Base-by-base conservation (phyloP, 2,888 invertebrate species). In the Oscheius sp. region DNA sequence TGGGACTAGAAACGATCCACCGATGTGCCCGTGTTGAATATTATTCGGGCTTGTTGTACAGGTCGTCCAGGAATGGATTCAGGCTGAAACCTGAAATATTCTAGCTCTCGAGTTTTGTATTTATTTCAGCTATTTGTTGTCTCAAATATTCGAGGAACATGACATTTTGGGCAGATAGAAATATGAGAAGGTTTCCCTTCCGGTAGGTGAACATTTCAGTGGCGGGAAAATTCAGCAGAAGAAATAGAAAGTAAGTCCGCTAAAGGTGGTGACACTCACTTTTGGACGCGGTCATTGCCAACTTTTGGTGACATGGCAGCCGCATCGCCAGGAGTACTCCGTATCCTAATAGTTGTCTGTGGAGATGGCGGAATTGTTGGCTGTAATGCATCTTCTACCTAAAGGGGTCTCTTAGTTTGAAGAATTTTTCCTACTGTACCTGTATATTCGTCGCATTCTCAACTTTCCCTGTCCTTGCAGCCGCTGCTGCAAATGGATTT, bases 401-500 rank as follows among this genome's bases (percentile, higher is more conserved):
- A 18, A 52, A 66, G n/a, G n/a, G n/a, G n/a, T n/a, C n/a, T n/a
- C n/a, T n/a, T n/a, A n/a, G n/a, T n/a, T n/a, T n/a, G n/a, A n/a
- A n/a, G n/a, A 35, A 35, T 55, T 61, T 41, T 13, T 21, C 16
- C 12, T 21, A 23, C 61, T 27, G 29, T 23, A 66, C 66, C 52
- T 66, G 66, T 16, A 66, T 66, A 27, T 49, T 66, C 1, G 66
- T 66, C 29, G 61, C 27, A 61, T 61, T 41, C n/a, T 61, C 1
- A 9, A 55, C 61, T 13, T 16, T 58, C 35, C 35, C 35, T n/a
- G n/a, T n/a, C n/a, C n/a, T n/a, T n/a, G n/a, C n/a, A 35, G 35
- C 35, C 3, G 9, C 35, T 9, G 35, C 3, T 9, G 35, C 35
- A 9, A 35, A 35, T 6, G 35, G 35, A 35, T 35, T 35, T 35